Conservation (phyloP, 37 sponge, comb jelly and placozoan genomes). For the Ephydatia muelleri region DNA sequence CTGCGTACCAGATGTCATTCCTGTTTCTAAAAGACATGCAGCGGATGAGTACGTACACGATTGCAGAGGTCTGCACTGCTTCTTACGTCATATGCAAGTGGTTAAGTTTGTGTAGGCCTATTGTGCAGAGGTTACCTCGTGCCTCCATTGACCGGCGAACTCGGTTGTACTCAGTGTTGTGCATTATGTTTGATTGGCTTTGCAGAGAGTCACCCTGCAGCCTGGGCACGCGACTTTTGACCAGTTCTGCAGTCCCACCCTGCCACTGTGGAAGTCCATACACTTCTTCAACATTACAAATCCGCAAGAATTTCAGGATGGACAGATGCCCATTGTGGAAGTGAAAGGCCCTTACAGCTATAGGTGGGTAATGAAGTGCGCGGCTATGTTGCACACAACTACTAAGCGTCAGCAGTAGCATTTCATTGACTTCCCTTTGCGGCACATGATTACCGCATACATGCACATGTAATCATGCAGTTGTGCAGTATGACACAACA, state of each 20-base stretch:
- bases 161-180: background rate
- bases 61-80: no score
- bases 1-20: no score
- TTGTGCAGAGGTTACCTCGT: no score
- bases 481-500: no score
- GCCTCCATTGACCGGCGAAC: no score
- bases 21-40: no score
- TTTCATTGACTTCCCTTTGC: no score
- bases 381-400: background rate
- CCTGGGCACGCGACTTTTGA: slow-evolving; percentile 68
- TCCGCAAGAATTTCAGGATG: slow-evolving; percentile 46
- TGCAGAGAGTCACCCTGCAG: slow-evolving; percentile 57
- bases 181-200: background rate
- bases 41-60: no score
- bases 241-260: slow-evolving; percentile 66
- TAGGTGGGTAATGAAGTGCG: slow-evolving; percentile 37
- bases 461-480: no score
- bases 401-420: background rate
- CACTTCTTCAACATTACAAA: slow-evolving; percentile 93
- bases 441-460: no score
- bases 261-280: slow-evolving; percentile 74
- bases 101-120: no score
- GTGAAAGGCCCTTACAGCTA: slow-evolving; percentile 85
- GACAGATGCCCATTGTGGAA: slow-evolving; percentile 35
- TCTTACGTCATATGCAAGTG: no score